Percentiles rank a stretch among this genome's conserved stretches.
Evolutionary conservation across 1,140 invertebrate species (phyloP).

Genomic region (Geopemphigus sp.): DNA sequence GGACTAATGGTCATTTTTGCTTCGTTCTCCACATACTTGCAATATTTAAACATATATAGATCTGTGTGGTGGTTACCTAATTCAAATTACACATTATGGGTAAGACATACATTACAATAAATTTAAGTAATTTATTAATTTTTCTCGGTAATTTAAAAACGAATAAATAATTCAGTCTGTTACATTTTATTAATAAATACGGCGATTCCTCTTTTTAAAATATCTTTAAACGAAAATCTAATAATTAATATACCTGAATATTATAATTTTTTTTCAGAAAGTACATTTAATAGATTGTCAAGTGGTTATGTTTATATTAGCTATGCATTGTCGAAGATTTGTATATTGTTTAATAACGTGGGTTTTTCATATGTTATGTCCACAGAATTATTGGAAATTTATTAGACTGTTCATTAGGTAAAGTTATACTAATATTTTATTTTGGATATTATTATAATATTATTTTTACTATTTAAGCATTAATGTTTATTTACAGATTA

Average conservation of each 20-base stretch:
- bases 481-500: slow-evolving; percentile 13
- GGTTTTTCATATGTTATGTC: slow-evolving; percentile 42
- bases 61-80: slow-evolving; percentile 97
- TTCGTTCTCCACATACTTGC: slow-evolving; percentile 70
- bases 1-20: slow-evolving; percentile 79
- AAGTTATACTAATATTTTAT: not conserved
- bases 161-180: no score
- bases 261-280: slow-evolving; percentile 22
- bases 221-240: not conserved
- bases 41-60: slow-evolving; percentile 92
- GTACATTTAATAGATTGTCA: slow-evolving; percentile 43
- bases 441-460: not conserved
- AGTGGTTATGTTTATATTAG: slow-evolving; percentile 40
- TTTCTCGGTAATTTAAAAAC: no score
- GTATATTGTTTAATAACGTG: slow-evolving; percentile 46
- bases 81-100: slow-evolving; percentile 62
- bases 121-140: no score
- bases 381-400: slow-evolving; percentile 46
- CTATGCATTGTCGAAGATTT: slow-evolving; percentile 42
- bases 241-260: not conserved
- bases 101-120: slow-evolving; percentile 10
- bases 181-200: no score
- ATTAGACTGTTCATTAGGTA: slow-evolving; percentile 39
- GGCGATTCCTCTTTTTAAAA: no score
- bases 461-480: not conserved